Evolutionary conservation across 2,797 vertebrate species (phyloP).

Genomic region (Brotula barbata): DNA sequence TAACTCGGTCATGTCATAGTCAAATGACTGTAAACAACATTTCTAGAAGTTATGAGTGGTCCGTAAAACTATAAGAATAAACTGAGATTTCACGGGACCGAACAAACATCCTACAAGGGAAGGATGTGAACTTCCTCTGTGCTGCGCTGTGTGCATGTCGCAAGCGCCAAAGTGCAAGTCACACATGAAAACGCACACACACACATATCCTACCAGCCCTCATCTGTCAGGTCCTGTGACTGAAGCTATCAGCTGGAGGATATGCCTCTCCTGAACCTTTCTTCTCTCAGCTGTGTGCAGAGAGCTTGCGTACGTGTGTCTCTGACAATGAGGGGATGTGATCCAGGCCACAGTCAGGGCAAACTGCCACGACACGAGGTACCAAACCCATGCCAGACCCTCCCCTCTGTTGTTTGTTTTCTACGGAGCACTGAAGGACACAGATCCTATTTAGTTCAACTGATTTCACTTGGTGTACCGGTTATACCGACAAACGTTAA

Average conservation of each 20-base stretch:
- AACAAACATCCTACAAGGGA: slow-evolving; percentile 52
- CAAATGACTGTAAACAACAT: too few relatives aligned
- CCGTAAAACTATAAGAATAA: background rate
- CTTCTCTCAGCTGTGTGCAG: slow-evolving; percentile 20
- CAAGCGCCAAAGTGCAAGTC: slow-evolving; percentile 25
- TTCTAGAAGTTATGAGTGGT: too few relatives aligned
- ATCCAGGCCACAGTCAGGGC: slow-evolving; percentile 25
- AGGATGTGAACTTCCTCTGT: slow-evolving; percentile 71
- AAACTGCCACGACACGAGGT: slow-evolving; percentile 20
- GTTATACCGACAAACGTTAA: too few relatives aligned
- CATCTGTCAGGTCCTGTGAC: slow-evolving; percentile 38
- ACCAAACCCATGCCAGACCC: slow-evolving; percentile 30
- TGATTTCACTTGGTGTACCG: background rate
- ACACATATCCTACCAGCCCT: slow-evolving; percentile 28
- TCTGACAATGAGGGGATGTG: slow-evolving; percentile 72
- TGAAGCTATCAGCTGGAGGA: slow-evolving; percentile 46
- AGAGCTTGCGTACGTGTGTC: slow-evolving; percentile 35
- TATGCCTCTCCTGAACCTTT: slow-evolving; percentile 6
- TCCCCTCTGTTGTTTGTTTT: slow-evolving; percentile 37
- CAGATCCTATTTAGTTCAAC: slow-evolving; percentile 4
- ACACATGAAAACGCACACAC: slow-evolving; percentile 16
- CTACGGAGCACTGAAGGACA: background rate
- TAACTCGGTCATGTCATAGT: too few relatives aligned
- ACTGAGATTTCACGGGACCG: background rate
- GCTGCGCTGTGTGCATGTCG: slow-evolving; percentile 31